These are phyloP conservation scores for Hipposideros larvatus DNA, from an alignment of 2,797 vertebrate genomes.

Conservation along the genomic window DNA sequence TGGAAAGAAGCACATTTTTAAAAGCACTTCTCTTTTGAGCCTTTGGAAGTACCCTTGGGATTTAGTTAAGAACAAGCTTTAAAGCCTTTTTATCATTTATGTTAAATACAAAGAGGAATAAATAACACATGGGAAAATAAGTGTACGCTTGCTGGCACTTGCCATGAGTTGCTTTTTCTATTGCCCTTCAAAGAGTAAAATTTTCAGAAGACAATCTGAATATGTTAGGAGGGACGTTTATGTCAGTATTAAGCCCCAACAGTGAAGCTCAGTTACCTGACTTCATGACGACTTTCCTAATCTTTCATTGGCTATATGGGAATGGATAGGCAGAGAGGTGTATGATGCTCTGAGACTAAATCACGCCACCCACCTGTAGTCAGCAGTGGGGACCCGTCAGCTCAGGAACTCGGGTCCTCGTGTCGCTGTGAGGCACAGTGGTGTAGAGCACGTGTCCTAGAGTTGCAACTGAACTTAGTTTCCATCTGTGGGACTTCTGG, in stretches of 20 bases:
- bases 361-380: not conserved
- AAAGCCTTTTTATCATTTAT: slow-evolving; percentile 5
- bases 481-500: not conserved
- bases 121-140: not conserved
- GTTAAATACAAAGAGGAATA: slow-evolving; percentile 49
- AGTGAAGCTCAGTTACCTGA: not conserved
- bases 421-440: not conserved
- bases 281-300: not conserved
- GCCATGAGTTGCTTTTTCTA: not conserved
- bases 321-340: not conserved
- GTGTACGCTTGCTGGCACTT: not conserved
- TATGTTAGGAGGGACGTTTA: not conserved
- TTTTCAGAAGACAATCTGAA: slow-evolving; percentile 24
- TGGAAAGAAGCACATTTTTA: slow-evolving; percentile 52
- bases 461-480: not conserved
- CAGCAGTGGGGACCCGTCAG: not conserved
- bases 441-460: not conserved
- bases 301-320: not conserved
- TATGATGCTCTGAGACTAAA: not conserved
- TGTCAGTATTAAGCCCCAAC: not conserved
- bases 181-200: not conserved
- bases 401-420: not conserved
- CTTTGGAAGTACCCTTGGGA: slow-evolving; percentile 1
- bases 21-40: slow-evolving; percentile 61
- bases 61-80: slow-evolving; percentile 41